Evolutionary conservation across 2,113 vertebrate species (phyloP).

Genomic region (Prionailurus viverrinus): DNA sequence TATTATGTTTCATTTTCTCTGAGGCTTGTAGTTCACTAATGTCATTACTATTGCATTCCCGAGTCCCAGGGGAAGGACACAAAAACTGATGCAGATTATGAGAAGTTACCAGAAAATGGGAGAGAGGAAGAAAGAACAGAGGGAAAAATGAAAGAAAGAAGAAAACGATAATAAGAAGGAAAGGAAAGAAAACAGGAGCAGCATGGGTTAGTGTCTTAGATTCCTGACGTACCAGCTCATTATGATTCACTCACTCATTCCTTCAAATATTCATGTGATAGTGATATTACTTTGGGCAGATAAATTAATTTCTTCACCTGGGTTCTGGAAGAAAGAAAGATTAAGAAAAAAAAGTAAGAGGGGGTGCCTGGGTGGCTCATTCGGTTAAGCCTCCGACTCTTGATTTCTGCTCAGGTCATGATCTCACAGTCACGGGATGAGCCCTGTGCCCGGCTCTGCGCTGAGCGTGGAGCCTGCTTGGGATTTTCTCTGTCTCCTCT

Average conservation of each 20-base stretch:
- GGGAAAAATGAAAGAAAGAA: background rate
- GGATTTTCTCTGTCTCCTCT: no score
- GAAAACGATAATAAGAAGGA: background rate
- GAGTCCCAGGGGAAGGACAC: slow-evolving; percentile 3
- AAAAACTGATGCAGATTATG: background rate
- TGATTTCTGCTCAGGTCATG: no score
- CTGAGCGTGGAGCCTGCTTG: no score
- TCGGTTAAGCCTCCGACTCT: no score
- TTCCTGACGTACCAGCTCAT: background rate
- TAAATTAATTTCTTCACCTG: background rate
- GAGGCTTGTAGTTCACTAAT: slow-evolving; percentile 48
- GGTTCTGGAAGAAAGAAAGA: background rate
- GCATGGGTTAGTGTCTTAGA: background rate
- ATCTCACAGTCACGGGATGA: no score
- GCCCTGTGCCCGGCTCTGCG: no score
- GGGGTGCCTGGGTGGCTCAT: background rate
- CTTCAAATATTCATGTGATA: background rate
- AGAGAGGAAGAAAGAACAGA: background rate
- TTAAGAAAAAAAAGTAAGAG: background rate
- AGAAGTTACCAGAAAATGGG: slow-evolving; percentile 7
- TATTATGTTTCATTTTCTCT: slow-evolving; percentile 36
- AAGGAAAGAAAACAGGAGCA: background rate
- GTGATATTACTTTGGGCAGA: background rate
- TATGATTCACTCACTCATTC: background rate
- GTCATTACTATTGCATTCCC: background rate